Evolutionary conservation across 2,888 invertebrate species (phyloP), one percentile per base, ranked within the genome.

Genomic region (Nephrotoma flavescens): DNA sequence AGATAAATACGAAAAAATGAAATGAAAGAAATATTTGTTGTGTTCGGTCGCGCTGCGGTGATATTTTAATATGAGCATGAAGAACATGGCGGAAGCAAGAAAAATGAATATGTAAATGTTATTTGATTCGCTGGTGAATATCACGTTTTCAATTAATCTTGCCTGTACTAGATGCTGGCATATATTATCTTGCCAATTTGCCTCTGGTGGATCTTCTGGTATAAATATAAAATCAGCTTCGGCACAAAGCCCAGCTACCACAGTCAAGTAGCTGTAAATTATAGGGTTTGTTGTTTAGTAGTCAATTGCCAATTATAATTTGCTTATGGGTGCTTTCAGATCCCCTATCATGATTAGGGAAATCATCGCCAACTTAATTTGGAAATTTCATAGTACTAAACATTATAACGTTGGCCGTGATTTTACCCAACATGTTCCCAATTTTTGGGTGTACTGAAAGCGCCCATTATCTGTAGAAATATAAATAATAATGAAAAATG

Each of bases 221-320:
- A 97, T 95, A 93, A 97, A 97, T 91, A 95, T 95, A 94, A 95
- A 96, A 92, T 96, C 96, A 90, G 96, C 97, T 91, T 97, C 97
- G 89, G 95, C 93, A 90, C 96, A 95, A 89, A 97, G 93, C 91
- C 96, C 95, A 90, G 95, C 96, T 90, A 95, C 96, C 90, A 97
- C 93, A 90, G 96, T 95, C 92, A 97, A 94, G 93, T 97, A 97
- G 92, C 96, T 96, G 94, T 88, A 91, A 89, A 87, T 88, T 86
- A 31, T 31, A 87, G 86, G 41, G n/a, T 9, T 83, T 83, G 31
- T 83, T 83, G 9, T 41, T 83, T 84, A 12, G 47, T 47, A 31
- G 31, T 31, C 31, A 31, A 31, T 31, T 31, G 31, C 31, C 1
- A 31, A 31, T 31, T 31, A 3, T 31, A 31, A 31, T 31, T 31